A percentile compares a stretch with the other conserved stretches of the same genome.
Conservation (phyloP, 2,797 vertebrate species). For the Myotis vivesi region DNA sequence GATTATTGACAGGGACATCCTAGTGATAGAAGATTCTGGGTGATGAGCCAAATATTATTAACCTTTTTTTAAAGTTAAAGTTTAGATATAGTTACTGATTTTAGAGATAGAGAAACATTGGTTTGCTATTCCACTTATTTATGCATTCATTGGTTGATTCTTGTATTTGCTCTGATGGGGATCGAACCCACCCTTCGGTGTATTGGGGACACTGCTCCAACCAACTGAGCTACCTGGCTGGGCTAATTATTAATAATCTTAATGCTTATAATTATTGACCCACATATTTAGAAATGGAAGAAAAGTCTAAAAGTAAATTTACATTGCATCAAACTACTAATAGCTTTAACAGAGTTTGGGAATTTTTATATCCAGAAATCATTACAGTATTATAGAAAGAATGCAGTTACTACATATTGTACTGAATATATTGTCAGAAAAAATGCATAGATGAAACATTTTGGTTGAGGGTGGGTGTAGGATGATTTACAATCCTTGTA, state of each 20-base stretch:
- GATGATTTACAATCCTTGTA: background rate
- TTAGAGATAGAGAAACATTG: background rate
- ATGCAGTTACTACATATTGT: background rate
- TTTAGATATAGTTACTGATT: background rate
- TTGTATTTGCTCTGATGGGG: background rate
- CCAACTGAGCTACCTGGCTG: background rate
- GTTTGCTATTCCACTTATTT: background rate
- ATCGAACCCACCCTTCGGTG: background rate
- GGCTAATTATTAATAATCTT: background rate
- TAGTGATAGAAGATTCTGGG: background rate
- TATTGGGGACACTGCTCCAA: background rate
- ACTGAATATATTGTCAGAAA: background rate
- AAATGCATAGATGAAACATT: background rate
- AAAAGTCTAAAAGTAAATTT: slow-evolving; percentile 35
- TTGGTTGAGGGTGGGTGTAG: background rate
- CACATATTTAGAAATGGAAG: slow-evolving; percentile 33
- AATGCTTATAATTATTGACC: background rate
- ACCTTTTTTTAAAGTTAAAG: background rate
- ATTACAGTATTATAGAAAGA: background rate
- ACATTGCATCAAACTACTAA: background rate
- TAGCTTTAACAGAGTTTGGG: slow-evolving; percentile 10
- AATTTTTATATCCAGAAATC: slow-evolving; percentile 6
- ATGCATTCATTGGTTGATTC: background rate
- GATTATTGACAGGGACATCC: background rate
- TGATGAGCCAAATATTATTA: background rate